These are phyloP conservation scores for Oncorhynchus nerka DNA, from an alignment of 2,113 vertebrate species.

Conservation along the genomic window DNA sequence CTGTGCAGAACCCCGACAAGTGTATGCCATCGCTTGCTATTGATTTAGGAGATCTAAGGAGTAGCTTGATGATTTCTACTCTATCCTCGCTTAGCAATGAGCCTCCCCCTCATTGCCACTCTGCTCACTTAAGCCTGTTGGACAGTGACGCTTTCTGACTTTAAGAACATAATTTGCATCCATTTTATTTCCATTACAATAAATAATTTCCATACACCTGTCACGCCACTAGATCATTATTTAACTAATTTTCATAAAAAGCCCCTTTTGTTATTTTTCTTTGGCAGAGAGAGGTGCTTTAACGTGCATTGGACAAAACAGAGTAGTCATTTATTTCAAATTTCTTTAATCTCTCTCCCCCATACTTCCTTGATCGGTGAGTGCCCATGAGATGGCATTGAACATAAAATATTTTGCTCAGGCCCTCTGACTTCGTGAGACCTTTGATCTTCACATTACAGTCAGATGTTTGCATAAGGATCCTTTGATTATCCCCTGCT, in stretches of 20 bases:
- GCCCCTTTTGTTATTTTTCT: background rate
- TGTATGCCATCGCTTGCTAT: slow-evolving; percentile 45
- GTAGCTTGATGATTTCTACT: slow-evolving; percentile 46
- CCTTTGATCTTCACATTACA: background rate
- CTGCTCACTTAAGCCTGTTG: slow-evolving; percentile 4
- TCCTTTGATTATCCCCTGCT: no score
- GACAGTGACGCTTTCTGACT: slow-evolving; percentile 11
- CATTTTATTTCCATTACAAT: slow-evolving; percentile 11
- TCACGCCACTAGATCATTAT: slow-evolving; percentile 5
- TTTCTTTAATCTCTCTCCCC: background rate
- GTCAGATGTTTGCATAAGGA: background rate
- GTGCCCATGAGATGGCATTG: background rate
- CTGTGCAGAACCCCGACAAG: slow-evolving; percentile 38
- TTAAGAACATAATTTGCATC: slow-evolving; percentile 7
- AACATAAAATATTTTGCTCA: background rate
- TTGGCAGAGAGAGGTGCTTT: background rate
- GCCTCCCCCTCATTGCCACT: slow-evolving; percentile 15
- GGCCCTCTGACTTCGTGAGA: background rate
- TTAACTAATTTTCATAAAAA: background rate
- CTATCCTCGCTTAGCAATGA: slow-evolving; percentile 20
- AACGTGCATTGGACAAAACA: slow-evolving; percentile 20
- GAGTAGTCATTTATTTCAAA: slow-evolving; percentile 8
- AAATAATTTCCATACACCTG: background rate
- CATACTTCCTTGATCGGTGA: background rate
- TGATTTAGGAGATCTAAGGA: slow-evolving; percentile 44